phyloP scores from a whole-genome alignment of 1,140 invertebrate species.

The Cydia strobilella region DNA sequence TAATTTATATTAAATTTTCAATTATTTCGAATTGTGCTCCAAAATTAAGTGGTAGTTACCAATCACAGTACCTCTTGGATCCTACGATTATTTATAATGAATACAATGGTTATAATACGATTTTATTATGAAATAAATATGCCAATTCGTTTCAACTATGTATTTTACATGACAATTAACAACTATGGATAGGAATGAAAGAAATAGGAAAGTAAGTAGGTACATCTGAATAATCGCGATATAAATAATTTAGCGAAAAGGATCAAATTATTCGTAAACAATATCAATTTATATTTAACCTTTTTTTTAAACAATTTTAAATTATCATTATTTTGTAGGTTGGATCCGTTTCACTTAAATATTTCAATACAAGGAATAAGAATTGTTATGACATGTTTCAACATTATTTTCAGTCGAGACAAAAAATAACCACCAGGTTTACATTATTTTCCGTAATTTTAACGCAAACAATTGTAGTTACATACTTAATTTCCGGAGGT shows the following conservation, averaged over 20 bases:
- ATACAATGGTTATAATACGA: conserved; percentile 50
- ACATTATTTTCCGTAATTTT: background rate
- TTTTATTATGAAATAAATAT: conserved; percentile 46
- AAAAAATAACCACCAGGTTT: background rate
- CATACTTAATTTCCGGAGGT: background rate
- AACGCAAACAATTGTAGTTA: no score
- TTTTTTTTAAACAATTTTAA: no score
- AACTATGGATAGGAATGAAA: conserved; percentile 22
- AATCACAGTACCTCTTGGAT: conserved; percentile 72
- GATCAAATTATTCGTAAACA: background rate
- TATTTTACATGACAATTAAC: conserved; percentile 19
- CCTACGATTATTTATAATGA: conserved; percentile 59
- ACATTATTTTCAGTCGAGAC: background rate
- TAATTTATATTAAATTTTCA: conserved; percentile 42
- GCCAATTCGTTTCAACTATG: conserved; percentile 34
- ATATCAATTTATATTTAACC: no score
- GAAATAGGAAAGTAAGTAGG: background rate
- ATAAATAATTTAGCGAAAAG: background rate
- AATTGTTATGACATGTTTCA: background rate
- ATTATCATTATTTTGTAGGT: background rate
- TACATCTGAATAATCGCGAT: background rate
- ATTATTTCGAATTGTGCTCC: conserved; percentile 55
- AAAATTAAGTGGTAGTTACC: conserved; percentile 65
- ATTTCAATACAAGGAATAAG: no score
- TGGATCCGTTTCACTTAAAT: background rate